Evolutionary conservation across 2,888 invertebrate species (phyloP), one percentile per base, ranked within the genome.

Genomic region (Nasonia oneida): DNA sequence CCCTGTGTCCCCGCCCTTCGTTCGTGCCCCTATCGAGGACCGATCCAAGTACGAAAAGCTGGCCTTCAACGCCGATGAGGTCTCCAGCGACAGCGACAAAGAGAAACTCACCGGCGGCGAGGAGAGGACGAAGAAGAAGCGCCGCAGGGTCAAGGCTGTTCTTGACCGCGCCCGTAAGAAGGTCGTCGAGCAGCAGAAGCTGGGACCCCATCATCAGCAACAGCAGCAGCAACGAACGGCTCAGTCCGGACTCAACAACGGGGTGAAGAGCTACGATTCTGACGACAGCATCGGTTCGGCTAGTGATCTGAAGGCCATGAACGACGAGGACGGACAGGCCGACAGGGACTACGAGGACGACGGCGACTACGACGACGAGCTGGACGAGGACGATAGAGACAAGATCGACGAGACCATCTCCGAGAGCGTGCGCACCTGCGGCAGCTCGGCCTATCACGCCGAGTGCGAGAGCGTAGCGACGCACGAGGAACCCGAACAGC

Each of bases 11-110:
- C 93, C 95, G 78, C 94, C 94, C 0, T 96, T 95, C 90, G 95
- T 95, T 0, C 95, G 95, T 89, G 94, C 95, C 0, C 96, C 96
- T 0, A 89, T 96, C 5, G 96, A 96, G 90, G 96, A 96, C 91
- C 94, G 97, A 50, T 96, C 96, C 33, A 97, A 96, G 90, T 97
- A 97, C 91, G 96, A 97, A 90, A 97, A 97, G 91, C 93, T 97
- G 75, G 95, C 95, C 2, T 95, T 95, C 90, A 95, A 95, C 88
- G 91, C 92, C 0, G 94, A 94, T 87, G 95, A 96, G 88, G 92
- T 94, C 74, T 95, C 95, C 70, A 94, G 89, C 64, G 94, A 94
- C 86, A 94, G 94, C 79, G 93, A 93, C 79, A 91, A 91, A 50
- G 93, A 93, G 39, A 91, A 92, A 29, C 90, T 89, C 18, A 88